Evolutionary conservation across 2,113 vertebrate genomes (phyloP), one percentile per base, ranked within the genome.

Genomic region (Pyxicephalus adspersus): DNA sequence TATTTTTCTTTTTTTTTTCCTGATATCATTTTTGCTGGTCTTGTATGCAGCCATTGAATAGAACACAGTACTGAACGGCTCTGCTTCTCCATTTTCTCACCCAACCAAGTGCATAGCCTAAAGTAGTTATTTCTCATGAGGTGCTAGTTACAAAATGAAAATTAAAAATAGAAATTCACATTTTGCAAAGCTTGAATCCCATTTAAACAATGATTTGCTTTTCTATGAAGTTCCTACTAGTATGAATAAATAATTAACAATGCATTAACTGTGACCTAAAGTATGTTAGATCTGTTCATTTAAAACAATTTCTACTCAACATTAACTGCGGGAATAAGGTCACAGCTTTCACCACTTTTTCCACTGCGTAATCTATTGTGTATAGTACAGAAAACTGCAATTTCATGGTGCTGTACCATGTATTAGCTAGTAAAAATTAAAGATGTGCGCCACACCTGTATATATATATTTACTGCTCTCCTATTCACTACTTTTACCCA

Each of bases 171-270:
- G 13, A 68, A 22, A 11, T 31, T 18, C 15, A 16, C n/a, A 68
- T 17, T 71, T 71, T 25, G 13, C 0, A 23, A 71, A 54, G 26
- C 15, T 50, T 26, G 16, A 71, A 71, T 65, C 31, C 17, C n/a
- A 54, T 26, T 19, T 54, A 54, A 28, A 71, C 2, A 54, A 28
- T 26, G 22, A 52, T 71, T 26, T 68, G 22, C 2, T 16, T 68
- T 71, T 71, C 22, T 71, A 45, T 50, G 34, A 68, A 25, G 25
- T 73, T 73, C 23, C 50, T 52, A 64, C 75, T 64, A 20, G 15
- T 52, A 64, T 29, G 23, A 64, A 64, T 77, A 51, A 77, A 77
- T 64, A 64, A 63, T 63, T 63, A 50, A 54, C 60, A 28, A 19
- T 64, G n/a, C 72, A 75, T 58, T 75, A 58, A 34, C 13, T 75